Conservation (phyloP, 2,888 invertebrate genomes). For the Baccha elongata region DNA sequence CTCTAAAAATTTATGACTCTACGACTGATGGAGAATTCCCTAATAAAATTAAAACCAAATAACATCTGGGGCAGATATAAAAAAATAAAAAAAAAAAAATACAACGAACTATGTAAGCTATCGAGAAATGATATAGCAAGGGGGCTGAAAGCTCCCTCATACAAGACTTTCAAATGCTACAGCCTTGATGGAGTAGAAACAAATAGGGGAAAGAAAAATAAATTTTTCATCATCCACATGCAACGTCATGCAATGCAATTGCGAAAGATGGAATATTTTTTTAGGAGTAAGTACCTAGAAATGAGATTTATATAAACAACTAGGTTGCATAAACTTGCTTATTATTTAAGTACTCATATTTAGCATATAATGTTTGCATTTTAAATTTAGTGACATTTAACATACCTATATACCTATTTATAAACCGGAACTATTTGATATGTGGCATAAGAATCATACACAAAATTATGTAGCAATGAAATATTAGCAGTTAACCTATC, state of each 20-base stretch:
- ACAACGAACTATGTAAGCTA: slow-evolving; percentile 20
- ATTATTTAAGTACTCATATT: no score
- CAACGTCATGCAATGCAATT: slow-evolving; percentile 68
- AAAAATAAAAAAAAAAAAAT: slow-evolving; percentile 9
- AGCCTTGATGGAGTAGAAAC: slow-evolving; percentile 25
- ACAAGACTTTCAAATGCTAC: slow-evolving; percentile 35
- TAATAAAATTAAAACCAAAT: slow-evolving; percentile 72
- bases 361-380: no score
- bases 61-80: slow-evolving; percentile 68
- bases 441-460: no score
- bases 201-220: slow-evolving; percentile 1
- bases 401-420: no score
- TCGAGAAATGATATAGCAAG: not conserved
- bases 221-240: slow-evolving; percentile 54
- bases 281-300: slow-evolving; percentile 28
- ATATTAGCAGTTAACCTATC: no score
- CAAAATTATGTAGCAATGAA: no score
- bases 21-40: slow-evolving; percentile 40
- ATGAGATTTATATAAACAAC: not conserved
- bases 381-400: no score
- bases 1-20: slow-evolving; percentile 66
- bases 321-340: not conserved
- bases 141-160: slow-evolving; percentile 17
- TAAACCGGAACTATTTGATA: no score
- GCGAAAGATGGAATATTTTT: slow-evolving; percentile 51